phyloP scores from a whole-genome alignment of 2,888 invertebrate genomes.

The Scaptomyza parva region DNA sequence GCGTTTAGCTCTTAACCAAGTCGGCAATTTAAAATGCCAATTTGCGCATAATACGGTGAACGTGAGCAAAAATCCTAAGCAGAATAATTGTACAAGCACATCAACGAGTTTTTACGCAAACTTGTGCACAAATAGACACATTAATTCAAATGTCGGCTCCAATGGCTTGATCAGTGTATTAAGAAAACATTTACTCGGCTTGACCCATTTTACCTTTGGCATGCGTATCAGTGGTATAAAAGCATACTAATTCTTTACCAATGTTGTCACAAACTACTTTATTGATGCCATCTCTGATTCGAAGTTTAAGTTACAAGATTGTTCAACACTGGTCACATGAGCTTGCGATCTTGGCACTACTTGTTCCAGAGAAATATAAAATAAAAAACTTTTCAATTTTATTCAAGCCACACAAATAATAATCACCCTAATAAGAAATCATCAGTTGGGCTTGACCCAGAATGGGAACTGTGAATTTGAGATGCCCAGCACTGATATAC shows the following conservation, averaged over 20 bases:
- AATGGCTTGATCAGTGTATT: conserved; percentile 57
- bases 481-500: neutral
- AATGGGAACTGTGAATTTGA: neutral
- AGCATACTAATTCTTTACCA: neutral
- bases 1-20: conserved; percentile 78
- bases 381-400: neutral
- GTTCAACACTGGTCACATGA: neutral
- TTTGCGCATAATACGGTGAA: conserved; percentile 81
- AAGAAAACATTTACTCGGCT: conserved; percentile 61
- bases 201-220: conserved; percentile 60
- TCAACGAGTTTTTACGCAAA: conserved; percentile 40
- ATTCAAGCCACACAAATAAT: neutral
- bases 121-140: conserved; percentile 53
- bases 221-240: conserved; percentile 8
- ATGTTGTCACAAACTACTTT: no score
- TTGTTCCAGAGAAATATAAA: neutral
- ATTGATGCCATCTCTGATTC: neutral
- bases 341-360: neutral
- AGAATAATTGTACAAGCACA: conserved; percentile 45
- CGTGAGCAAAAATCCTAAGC: conserved; percentile 80
- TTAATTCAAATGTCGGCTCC: conserved; percentile 58
- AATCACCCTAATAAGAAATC: neutral
- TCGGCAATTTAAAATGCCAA: conserved; percentile 82
- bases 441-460: no score
- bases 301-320: neutral